Conservation (phyloP, 2,888 invertebrate genomes). For the Xylota segnis region DNA sequence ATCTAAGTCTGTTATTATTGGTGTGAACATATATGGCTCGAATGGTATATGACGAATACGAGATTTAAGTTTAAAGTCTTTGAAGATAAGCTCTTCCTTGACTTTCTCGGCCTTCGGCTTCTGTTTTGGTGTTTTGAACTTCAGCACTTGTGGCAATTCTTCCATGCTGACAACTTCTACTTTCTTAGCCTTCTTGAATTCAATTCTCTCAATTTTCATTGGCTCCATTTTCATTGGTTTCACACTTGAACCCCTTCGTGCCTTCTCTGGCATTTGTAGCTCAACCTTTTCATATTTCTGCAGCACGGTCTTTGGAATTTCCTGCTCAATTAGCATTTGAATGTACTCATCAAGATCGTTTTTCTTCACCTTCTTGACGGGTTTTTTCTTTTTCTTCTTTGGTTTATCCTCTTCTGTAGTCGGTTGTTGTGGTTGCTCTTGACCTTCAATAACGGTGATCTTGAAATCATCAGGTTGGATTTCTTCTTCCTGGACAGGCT, state of each 20-base stretch:
- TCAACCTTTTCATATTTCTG: slow-evolving; percentile 84
- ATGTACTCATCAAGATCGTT: slow-evolving; percentile 84
- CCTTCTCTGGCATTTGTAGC: slow-evolving; percentile 81
- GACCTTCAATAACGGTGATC: slow-evolving; percentile 77
- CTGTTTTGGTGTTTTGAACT: slow-evolving; percentile 86
- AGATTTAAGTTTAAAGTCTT: slow-evolving; percentile 89
- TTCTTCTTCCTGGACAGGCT: slow-evolving; percentile 74
- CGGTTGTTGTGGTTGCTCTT: slow-evolving; percentile 72
- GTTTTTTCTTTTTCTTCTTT: slow-evolving; percentile 80
- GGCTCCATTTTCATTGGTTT: slow-evolving; percentile 85
- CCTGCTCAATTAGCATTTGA: slow-evolving; percentile 83
- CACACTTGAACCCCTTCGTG: slow-evolving; percentile 80
- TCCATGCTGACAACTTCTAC: slow-evolving; percentile 87
- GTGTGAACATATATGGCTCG: slow-evolving; percentile 86
- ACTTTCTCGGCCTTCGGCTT: slow-evolving; percentile 85
- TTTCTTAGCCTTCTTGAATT: slow-evolving; percentile 86
- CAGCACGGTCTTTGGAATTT: slow-evolving; percentile 84
- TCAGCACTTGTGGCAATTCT: slow-evolving; percentile 87
- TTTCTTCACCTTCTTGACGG: slow-evolving; percentile 80
- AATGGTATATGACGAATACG: slow-evolving; percentile 88
- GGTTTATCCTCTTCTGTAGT: slow-evolving; percentile 75
- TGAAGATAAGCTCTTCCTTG: slow-evolving; percentile 86
- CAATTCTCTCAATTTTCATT: slow-evolving; percentile 87
- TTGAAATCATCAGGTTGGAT: slow-evolving; percentile 67
- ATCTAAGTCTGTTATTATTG: slow-evolving; percentile 80